Evolutionary conservation across 37 sponge, comb jelly and placozoan genomes (phyloP).

Genomic region (Aphrocallistes beatrix): DNA sequence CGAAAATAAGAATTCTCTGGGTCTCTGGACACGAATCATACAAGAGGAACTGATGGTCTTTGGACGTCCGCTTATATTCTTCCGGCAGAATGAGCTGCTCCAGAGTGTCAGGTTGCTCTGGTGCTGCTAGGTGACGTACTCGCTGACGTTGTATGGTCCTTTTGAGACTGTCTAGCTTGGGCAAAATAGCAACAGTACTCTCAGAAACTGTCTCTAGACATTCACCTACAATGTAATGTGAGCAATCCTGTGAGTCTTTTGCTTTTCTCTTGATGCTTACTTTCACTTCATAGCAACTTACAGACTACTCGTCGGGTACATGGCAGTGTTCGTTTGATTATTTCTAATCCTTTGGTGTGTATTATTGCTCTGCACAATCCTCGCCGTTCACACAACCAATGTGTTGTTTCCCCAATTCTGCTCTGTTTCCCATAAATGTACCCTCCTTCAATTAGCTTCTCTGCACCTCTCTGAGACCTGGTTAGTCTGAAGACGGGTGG

Average conservation of each 20-base stretch:
- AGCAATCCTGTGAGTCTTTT: not conserved
- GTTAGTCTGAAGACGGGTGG: not conserved
- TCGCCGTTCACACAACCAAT: not conserved
- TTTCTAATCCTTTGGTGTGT: not conserved
- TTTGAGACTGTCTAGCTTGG: not conserved
- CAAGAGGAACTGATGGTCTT: not conserved
- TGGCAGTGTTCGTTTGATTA: not conserved
- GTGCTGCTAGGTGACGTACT: not conserved
- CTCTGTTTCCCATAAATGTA: not conserved
- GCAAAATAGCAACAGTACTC: not conserved
- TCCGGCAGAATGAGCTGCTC: not conserved
- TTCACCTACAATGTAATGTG: not conserved
- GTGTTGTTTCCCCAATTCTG: not conserved
- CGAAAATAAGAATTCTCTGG: not conserved
- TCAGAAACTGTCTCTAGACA: not conserved
- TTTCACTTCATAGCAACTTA: not conserved
- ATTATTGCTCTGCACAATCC: not conserved
- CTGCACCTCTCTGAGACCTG: not conserved
- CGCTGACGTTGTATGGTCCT: not conserved
- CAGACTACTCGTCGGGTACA: constrained; percentile 1
- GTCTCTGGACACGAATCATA: not conserved
- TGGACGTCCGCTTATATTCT: not conserved
- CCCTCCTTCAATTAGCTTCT: not conserved
- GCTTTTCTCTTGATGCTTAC: constrained; percentile 3
- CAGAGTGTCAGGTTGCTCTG: not conserved